Base-by-base conservation (phyloP, 64 coral and sea anemone species). In the Pocillopora damicornis region DNA sequence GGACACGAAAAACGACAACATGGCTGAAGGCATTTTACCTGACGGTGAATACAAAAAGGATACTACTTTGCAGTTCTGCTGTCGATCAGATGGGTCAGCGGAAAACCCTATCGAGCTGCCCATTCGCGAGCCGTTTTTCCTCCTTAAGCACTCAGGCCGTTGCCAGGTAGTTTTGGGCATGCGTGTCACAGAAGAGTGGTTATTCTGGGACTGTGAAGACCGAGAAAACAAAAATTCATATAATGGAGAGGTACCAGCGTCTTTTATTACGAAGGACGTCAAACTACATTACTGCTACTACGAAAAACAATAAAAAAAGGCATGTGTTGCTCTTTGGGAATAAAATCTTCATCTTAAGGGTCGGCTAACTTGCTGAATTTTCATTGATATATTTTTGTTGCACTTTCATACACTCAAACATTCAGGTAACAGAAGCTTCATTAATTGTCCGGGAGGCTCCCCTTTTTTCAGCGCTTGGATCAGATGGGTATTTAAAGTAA, bases 11-110 rank as follows among this genome's bases (percentile, higher is more conserved):
- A 22, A 91, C 84, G 58, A 77, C 15, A 95, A 95, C 78, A 18
- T 42, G 8, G 20, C 87, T 16, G 57, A 74, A 11, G 93, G 93
- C 23, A 45, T 23, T 2, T 72, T 91, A 57, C 93, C 93, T 35
- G 93, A 95, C 38, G 93, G 93, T 6, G 37, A 37, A 12, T 95
- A 91, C 59, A 36, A 77, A 38, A 88, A 71, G 9, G 87, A 95
- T 84, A 95, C 93, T 20, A 59, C 63, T 2, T 76, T 97, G 9
- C 38, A 83, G 37, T 97, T 89, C 77, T 97, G 94, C 37, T 97
- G 94, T 63, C 75, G 73, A 22, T 89, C 68, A 35, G 60, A 88
- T 58, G 91, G 91, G 15, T 35, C 78, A 74, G 78, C 67, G 80
- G 45, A 80, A 2, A 89, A 22, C 35, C 81, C 94, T 72, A 97